Conservation (phyloP, 2,797 vertebrate genomes). For the Paedocypris micromegethes region DNA sequence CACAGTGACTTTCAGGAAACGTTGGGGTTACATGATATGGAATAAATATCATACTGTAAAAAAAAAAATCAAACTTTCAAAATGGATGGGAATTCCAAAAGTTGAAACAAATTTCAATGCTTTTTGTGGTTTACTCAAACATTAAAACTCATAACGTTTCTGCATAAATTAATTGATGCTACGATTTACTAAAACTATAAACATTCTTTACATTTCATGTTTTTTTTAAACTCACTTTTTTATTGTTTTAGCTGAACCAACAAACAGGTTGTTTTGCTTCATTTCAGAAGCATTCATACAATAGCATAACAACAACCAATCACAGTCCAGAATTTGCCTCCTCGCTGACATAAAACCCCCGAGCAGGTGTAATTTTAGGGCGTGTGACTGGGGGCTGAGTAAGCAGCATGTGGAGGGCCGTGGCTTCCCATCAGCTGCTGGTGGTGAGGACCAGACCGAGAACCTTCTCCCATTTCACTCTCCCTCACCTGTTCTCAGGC, state of each 20-base stretch:
- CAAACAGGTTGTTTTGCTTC: no score
- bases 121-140: no score
- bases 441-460: neutral
- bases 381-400: conserved; percentile 9
- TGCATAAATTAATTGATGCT: no score
- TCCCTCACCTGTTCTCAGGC: conserved; percentile 26
- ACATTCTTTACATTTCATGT: no score
- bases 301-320: neutral
- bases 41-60: no score
- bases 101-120: no score
- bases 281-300: neutral
- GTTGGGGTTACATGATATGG: conserved; percentile 1
- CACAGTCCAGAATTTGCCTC: neutral
- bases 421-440: conserved; percentile 26
- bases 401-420: conserved; percentile 3
- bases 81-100: no score
- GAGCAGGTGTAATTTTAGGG: conserved; percentile 21
- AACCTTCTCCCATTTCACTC: conserved; percentile 24
- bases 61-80: no score
- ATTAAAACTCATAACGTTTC: no score
- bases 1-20: conserved; percentile 33
- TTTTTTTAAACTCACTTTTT: no score
- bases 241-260: no score
- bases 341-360: neutral
- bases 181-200: no score